Evolutionary conservation across 2,888 invertebrate species (phyloP).

Genomic region (Tribolium freemani): DNA sequence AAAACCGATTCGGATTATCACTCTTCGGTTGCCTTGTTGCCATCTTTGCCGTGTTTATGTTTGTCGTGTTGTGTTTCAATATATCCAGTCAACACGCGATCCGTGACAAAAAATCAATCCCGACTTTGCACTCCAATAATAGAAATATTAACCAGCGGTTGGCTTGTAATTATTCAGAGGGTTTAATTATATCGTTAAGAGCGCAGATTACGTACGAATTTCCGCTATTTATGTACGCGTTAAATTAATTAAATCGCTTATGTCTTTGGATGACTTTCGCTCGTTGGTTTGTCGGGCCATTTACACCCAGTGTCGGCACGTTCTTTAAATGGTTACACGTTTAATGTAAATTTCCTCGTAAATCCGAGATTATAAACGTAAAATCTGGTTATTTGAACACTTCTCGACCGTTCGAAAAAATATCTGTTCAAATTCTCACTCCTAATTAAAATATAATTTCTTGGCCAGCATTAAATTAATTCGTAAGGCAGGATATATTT

Average conservation of each 20-base stretch:
- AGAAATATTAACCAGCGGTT: conserved; percentile 24
- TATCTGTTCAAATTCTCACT: not conserved
- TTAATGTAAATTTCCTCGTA: not conserved
- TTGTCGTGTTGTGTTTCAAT: conserved; percentile 38
- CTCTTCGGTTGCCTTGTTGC: conserved; percentile 26
- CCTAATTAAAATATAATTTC: too few relatives aligned
- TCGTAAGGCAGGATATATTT: not conserved
- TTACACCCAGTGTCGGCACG: not conserved
- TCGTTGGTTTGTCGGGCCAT: conserved; percentile 5
- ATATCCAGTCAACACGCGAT: conserved; percentile 39
- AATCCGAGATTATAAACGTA: not conserved
- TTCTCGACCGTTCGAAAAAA: not conserved
- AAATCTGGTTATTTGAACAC: not conserved
- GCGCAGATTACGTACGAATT: conserved; percentile 26
- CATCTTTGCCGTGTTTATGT: conserved; percentile 43
- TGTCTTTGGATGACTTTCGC: not conserved
- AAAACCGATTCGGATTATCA: conserved; percentile 15
- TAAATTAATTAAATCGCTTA: conserved; percentile 20
- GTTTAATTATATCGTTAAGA: conserved; percentile 17
- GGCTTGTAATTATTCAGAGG: conserved; percentile 26
- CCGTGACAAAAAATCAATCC: conserved; percentile 38
- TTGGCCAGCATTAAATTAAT: not conserved
- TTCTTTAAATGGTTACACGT: not conserved
- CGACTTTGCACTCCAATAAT: conserved; percentile 32
- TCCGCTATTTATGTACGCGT: conserved; percentile 19